Conservation (phyloP, 2,888 invertebrate species). For the Globia sparganii region DNA sequence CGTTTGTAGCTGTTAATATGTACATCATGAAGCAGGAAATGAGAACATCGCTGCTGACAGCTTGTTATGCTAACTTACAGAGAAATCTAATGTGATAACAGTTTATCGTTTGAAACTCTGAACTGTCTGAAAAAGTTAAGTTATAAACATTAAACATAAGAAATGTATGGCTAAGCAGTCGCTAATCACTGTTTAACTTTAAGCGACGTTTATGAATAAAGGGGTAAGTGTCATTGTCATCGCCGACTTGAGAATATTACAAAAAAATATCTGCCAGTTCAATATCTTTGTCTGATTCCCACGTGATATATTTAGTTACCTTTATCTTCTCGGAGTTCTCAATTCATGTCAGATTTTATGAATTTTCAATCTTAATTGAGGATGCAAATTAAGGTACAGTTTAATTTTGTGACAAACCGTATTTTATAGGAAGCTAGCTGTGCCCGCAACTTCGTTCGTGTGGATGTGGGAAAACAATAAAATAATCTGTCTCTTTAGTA, state of each 20-base stretch:
- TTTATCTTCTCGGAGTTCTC: conserved; percentile 2
- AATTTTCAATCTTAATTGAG: neutral
- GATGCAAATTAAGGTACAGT: neutral
- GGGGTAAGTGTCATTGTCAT: too few species aligned
- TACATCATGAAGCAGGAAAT: neutral
- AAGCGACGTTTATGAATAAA: too few species aligned
- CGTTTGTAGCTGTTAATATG: too few species aligned
- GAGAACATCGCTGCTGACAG: neutral
- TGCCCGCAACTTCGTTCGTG: too few species aligned
- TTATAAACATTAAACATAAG: too few species aligned
- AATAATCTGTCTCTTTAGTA: too few species aligned
- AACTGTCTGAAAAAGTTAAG: neutral
- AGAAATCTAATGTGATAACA: neutral
- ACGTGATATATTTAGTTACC: neutral
- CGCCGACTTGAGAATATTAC: neutral
- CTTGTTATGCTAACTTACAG: neutral
- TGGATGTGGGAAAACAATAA: too few species aligned
- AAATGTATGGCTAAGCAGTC: too few species aligned
- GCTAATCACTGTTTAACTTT: too few species aligned
- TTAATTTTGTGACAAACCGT: neutral
- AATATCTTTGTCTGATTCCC: neutral
- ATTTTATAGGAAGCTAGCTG: neutral
- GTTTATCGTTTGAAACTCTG: neutral
- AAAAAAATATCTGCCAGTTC: neutral
- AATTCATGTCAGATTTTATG: conserved; percentile 6